Evolutionary conservation across 2,888 invertebrate species (phyloP).

Genomic region (Ryuthela nishihirai): DNA sequence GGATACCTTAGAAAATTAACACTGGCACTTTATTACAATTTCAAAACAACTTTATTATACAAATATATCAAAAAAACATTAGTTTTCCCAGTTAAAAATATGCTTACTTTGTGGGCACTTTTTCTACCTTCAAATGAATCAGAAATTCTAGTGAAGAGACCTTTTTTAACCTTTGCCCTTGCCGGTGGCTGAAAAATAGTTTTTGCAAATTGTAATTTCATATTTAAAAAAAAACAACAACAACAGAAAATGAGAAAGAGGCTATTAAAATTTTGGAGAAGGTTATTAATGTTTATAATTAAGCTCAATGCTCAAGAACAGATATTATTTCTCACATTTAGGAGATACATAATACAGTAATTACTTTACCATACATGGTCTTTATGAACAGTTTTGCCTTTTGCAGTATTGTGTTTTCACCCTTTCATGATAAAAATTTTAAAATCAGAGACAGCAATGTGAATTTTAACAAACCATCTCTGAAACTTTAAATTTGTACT

Average conservation of each 20-base stretch:
- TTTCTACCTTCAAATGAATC: constrained; percentile 50
- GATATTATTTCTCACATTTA: too few relatives aligned
- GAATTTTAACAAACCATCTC: too few relatives aligned
- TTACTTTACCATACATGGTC: too few relatives aligned
- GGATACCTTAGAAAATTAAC: neutral
- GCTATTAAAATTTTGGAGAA: too few relatives aligned
- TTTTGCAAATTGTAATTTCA: neutral
- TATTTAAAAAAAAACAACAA: neutral
- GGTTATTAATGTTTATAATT: too few relatives aligned
- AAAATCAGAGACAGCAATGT: too few relatives aligned
- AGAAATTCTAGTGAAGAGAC: constrained; percentile 48
- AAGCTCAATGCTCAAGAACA: too few relatives aligned
- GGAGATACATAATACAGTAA: too few relatives aligned
- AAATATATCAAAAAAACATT: neutral
- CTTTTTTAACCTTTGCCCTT: constrained; percentile 49
- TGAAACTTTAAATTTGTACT: too few relatives aligned
- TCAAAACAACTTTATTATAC: neutral
- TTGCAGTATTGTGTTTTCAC: too few relatives aligned
- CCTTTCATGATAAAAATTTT: too few relatives aligned
- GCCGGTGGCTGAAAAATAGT: constrained; percentile 47
- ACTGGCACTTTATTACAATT: neutral
- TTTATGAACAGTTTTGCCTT: too few relatives aligned
- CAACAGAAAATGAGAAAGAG: neutral
- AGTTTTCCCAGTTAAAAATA: neutral
- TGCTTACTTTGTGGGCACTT: constrained; percentile 43